Evolutionary conservation across 2,797 vertebrate species (phyloP).

Genomic region (Anas bernieri): DNA sequence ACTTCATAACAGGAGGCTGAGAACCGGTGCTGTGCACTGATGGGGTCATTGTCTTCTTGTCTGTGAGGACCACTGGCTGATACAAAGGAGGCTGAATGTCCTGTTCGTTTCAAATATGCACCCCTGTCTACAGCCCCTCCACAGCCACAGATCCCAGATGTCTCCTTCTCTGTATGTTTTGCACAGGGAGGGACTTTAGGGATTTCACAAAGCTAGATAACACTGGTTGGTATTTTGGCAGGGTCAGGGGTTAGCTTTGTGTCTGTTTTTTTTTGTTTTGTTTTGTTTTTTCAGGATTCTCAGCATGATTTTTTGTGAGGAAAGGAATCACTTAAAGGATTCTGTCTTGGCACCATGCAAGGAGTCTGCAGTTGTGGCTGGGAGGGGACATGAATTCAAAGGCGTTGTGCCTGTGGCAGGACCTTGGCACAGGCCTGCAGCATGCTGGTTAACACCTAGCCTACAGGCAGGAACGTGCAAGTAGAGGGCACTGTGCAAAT

Average conservation of each 20-base stretch:
- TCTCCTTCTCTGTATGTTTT: background rate
- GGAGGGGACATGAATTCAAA: background rate
- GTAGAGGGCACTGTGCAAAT: background rate
- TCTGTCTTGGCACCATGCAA: accelerated
- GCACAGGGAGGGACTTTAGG: background rate
- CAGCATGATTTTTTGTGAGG: background rate
- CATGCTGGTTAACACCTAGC: no score
- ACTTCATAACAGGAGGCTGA: accelerated
- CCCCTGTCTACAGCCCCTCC: background rate
- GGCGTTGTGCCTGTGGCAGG: background rate
- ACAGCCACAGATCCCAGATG: background rate
- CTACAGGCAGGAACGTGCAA: background rate
- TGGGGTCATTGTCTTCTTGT: background rate
- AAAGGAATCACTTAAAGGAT: background rate
- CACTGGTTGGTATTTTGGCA: background rate
- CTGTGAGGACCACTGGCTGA: background rate
- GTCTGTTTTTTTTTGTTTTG: no score
- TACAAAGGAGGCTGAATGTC: background rate
- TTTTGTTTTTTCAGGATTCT: background rate
- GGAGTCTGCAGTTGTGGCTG: accelerated
- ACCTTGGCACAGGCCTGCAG: background rate
- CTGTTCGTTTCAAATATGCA: background rate
- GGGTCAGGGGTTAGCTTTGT: background rate
- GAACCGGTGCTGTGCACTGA: background rate
- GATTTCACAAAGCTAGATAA: background rate